phyloP scores from a whole-genome alignment of 2,888 invertebrate genomes.

The Rutpela maculata region DNA sequence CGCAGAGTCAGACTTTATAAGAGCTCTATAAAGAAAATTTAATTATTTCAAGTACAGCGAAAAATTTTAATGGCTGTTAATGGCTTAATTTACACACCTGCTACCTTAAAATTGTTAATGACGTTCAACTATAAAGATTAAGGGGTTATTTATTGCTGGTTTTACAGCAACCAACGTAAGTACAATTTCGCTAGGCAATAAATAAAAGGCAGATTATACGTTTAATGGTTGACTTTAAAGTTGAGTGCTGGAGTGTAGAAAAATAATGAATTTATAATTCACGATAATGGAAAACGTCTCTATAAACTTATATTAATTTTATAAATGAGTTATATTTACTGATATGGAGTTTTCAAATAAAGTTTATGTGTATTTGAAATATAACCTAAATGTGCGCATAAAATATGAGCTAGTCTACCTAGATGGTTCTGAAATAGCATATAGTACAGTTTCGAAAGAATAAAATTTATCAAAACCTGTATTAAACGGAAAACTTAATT shows the following conservation, averaged over 20 bases:
- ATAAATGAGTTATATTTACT: not conserved
- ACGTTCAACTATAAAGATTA: conserved; percentile 39
- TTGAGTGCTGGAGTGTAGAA: conserved; percentile 18
- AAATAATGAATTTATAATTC: conserved; percentile 31
- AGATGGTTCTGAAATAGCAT: not conserved
- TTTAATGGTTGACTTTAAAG: conserved; percentile 38
- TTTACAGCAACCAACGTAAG: conserved; percentile 33
- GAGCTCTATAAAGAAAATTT: conserved; percentile 17
- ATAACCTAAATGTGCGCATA: not conserved
- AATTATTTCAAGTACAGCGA: conserved; percentile 11
- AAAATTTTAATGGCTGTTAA: conserved; percentile 36
- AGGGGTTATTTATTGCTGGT: conserved; percentile 32
- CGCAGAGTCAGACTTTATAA: not conserved
- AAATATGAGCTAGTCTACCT: not conserved
- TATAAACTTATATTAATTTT: conserved; percentile 23
- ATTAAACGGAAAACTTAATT: too few species aligned
- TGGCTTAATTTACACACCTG: conserved; percentile 41
- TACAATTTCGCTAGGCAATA: conserved; percentile 33
- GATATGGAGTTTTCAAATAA: not conserved
- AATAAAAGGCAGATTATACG: conserved; percentile 35
- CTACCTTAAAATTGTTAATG: conserved; percentile 37
- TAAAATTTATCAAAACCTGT: too few species aligned
- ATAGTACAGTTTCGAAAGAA: too few species aligned
- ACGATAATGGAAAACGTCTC: conserved; percentile 25
- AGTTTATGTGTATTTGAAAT: not conserved